Conservation (phyloP, 2,888 invertebrate species). For the Megamerina dolium region DNA sequence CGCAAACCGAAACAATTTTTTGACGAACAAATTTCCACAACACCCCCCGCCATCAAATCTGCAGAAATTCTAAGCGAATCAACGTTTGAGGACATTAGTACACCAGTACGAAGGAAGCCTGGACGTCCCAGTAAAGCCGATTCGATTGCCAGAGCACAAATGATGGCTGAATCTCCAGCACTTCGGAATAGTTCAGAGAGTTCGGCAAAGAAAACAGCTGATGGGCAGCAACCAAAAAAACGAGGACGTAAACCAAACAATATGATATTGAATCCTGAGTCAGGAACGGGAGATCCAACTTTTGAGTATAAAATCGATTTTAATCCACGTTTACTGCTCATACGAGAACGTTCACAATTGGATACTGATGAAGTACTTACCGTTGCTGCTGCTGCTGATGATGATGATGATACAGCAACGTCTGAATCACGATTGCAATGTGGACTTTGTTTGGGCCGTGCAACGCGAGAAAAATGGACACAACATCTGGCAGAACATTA, state of each 20-base stretch:
- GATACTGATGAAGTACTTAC: constrained; percentile 29
- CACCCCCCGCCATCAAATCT: too few relatives aligned
- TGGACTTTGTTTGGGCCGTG: constrained; percentile 37
- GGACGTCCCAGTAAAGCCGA: too few relatives aligned
- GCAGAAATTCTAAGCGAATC: too few relatives aligned
- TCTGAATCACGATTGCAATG: constrained; percentile 30
- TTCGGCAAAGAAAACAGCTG: neutral
- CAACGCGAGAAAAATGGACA: constrained; percentile 25
- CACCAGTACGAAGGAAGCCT: too few relatives aligned
- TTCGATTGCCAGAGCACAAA: too few relatives aligned
- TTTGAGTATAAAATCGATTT: too few relatives aligned
- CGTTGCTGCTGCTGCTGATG: constrained; percentile 2
- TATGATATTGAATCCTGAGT: neutral
- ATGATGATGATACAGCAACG: neutral
- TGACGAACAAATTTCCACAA: too few relatives aligned
- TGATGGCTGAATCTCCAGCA: too few relatives aligned
- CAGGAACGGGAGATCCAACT: too few relatives aligned
- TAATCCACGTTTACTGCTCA: constrained; percentile 35
- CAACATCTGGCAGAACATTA: constrained; percentile 39
- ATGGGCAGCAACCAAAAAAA: constrained; percentile 12
- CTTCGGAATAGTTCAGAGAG: too few relatives aligned
- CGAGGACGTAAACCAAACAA: constrained; percentile 18
- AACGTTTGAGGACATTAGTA: too few relatives aligned
- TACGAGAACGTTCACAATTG: constrained; percentile 35
- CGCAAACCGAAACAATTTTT: constrained; percentile 7